Percentiles rank a stretch among this genome's conserved stretches.
Evolutionary conservation across 2,797 vertebrate genomes (phyloP).

Genomic region (Tokudaia tokunoshimensis): DNA sequence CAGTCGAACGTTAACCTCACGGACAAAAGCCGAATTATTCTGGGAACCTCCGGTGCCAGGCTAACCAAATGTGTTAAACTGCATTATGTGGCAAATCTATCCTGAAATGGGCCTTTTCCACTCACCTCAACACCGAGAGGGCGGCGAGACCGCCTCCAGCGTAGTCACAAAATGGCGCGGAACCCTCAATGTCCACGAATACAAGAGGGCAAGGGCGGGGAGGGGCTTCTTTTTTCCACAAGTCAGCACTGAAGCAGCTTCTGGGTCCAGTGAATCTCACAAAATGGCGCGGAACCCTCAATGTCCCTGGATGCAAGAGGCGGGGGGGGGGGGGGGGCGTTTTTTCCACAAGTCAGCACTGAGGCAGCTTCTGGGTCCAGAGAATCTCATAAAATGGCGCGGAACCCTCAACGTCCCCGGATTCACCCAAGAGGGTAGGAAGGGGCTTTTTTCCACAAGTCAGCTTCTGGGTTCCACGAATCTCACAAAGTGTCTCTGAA

Average conservation of each 20-base stretch:
- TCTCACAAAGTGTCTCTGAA: not conserved
- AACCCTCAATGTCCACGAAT: not conserved
- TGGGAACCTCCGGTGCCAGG: not conserved
- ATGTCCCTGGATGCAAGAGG: not conserved
- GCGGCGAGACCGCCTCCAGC: not conserved
- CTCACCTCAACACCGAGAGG: not conserved
- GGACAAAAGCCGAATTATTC: not conserved
- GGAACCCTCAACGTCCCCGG: too few relatives aligned
- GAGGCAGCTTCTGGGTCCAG: not conserved
- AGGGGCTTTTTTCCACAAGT: not conserved
- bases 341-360: not conserved
- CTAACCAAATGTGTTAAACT: not conserved
- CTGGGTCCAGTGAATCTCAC: too few relatives aligned
- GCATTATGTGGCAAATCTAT: not conserved
- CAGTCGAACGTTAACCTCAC: not conserved
- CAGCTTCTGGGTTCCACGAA: not conserved
- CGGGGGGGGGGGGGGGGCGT: not conserved
- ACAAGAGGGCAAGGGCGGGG: not conserved
- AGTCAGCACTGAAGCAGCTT: not conserved
- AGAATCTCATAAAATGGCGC: not conserved
- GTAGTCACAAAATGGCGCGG: not conserved
- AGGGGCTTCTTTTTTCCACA: not conserved
- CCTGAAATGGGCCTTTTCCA: not conserved
- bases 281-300: not conserved
- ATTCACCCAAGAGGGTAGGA: too few relatives aligned